These are phyloP conservation scores for Hydrozoanthus gracilis DNA, from an alignment of 92 coral and sea anemone genomes.

Conservation along the genomic window DNA sequence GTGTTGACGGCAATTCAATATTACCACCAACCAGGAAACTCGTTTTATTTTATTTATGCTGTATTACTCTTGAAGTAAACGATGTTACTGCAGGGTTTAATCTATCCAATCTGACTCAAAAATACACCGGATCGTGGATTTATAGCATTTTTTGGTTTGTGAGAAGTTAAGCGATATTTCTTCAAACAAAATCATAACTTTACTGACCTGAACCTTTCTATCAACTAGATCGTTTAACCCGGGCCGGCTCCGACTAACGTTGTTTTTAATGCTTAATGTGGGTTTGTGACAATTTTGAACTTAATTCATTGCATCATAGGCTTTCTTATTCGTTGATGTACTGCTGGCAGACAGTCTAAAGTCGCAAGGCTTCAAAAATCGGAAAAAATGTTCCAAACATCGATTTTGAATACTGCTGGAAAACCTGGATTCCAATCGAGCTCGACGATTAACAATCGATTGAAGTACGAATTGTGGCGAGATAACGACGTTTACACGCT, in stretches of 20 bases:
- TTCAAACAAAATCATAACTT: neutral
- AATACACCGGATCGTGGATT: neutral
- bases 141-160: too few species aligned
- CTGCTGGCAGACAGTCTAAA: neutral
- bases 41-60: neutral
- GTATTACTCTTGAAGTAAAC: neutral
- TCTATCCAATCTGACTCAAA: conserved; percentile 7
- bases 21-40: neutral
- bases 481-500: neutral
- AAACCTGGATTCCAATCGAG: neutral
- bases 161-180: neutral
- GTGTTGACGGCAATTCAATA: neutral
- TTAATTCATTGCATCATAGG: neutral
- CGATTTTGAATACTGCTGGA: neutral
- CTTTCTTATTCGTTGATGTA: neutral
- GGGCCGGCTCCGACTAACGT: conserved; percentile 9
- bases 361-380: neutral
- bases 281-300: neutral
- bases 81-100: neutral
- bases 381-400: neutral
- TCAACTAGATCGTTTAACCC: neutral
- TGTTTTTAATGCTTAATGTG: neutral
- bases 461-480: neutral
- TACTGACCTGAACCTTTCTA: too few species aligned
- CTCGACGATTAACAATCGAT: conserved; percentile 4